Base-by-base conservation (phyloP, 2,797 vertebrate genomes). In the Spondyliosoma cantharus region DNA sequence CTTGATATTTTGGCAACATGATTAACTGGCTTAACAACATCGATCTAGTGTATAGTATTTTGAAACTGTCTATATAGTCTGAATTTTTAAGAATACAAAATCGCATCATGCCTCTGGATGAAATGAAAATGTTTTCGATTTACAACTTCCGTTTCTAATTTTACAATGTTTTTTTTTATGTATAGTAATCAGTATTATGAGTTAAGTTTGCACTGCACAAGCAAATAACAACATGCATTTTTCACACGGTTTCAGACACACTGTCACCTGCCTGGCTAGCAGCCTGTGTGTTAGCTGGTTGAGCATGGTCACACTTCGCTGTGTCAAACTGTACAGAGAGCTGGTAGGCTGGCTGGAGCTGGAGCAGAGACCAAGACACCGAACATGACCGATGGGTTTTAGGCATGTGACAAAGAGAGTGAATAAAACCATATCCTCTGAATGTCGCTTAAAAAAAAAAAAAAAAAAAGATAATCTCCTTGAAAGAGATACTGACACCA, bases 231-330 rank as follows among this genome's bases (percentile, higher is more conserved):
- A 37, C 83, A 80, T 91, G 86, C 87, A 27, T 45, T 46, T 42
- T 20, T 8, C 73, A 85, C 61, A 43, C 68, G 0, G 56, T 20
- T 29, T 56, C 52, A 29, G 42, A 32, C 87, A 86, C 81, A 82
- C 81, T 0, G 87, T 85, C 91, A 92, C 92, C 91, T 93, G 88
- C 93, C 92, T 92, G 87, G 85, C 81, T 74, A 88, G 74, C 67
- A 91, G 74, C 56, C 81, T 59, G 76, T 49, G 80, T 74, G 88
- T 89, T 86, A 91, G 87, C 84, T 61, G 84, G 67, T 70, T 78
- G 45, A 91, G 75, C 63, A 6, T 11, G 72, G 73, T 59, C 83
- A 85, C 84, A 71, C 82, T 14, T 67, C 24, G 62, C 76, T 66
- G 64, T 68, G 80, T 80, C 85, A 89, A 8, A 83, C 68, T 68